phyloP scores from a whole-genome alignment of 1,140 invertebrate genomes.

The Drosophila subobscura region DNA sequence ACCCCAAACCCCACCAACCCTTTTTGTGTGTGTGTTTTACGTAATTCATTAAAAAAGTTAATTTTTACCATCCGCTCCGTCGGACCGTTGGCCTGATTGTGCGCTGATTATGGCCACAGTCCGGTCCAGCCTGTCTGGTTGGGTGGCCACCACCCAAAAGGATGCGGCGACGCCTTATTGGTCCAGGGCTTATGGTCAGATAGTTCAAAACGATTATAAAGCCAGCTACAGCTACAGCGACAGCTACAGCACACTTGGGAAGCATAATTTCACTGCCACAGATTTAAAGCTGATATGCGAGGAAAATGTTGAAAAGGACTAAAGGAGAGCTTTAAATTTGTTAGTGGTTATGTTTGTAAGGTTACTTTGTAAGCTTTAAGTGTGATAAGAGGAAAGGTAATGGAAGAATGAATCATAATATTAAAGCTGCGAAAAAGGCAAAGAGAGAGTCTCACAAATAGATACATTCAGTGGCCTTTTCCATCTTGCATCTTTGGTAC shows the following conservation, averaged over 20 bases:
- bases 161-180: constrained; percentile 72
- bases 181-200: constrained; percentile 43
- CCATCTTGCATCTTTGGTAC: no score
- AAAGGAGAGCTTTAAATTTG: background rate
- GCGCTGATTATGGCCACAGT: constrained; percentile 69
- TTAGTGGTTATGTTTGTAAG: background rate
- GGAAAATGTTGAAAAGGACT: background rate
- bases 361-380: background rate
- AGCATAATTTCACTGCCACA: constrained; percentile 38
- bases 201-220: constrained; percentile 58
- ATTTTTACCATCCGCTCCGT: constrained; percentile 71
- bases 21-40: constrained; percentile 13
- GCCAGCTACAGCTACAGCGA: constrained; percentile 24
- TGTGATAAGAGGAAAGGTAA: no score
- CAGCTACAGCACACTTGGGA: constrained; percentile 47
- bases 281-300: constrained; percentile 30
- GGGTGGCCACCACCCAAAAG: constrained; percentile 28
- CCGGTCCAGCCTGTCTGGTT: background rate
- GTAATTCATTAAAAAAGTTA: constrained; percentile 81
- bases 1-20: constrained; percentile 8
- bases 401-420: no score
- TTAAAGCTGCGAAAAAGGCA: no score
- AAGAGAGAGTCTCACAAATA: no score
- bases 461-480: no score
- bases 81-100: constrained; percentile 66